Evolutionary conservation across 2,888 invertebrate genomes (phyloP).

Genomic region (Hecatera dysodea): DNA sequence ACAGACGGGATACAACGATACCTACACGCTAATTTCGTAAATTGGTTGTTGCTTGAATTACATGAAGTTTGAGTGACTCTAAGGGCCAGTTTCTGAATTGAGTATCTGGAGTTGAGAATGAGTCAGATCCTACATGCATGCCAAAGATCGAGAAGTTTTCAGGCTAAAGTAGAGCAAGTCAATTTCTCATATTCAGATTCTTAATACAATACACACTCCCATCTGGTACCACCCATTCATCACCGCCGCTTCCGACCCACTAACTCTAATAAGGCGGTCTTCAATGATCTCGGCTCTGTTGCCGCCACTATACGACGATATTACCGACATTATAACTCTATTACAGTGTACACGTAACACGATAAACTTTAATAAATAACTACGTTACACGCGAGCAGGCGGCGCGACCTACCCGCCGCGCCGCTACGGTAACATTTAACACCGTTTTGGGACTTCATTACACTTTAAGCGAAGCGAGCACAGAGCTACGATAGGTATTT

Average conservation of each 20-base stretch:
- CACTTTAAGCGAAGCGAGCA: conserved; percentile 32
- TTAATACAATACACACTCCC: no score
- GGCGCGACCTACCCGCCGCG: background rate
- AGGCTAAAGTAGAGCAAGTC: no score
- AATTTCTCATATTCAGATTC: no score
- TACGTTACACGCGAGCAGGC: conserved; percentile 24
- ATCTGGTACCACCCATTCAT: background rate
- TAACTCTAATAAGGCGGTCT: conserved; percentile 31
- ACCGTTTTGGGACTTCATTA: background rate
- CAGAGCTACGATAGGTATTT: background rate
- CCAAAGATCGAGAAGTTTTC: no score
- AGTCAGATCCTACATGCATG: no score
- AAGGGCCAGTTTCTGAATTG: no score
- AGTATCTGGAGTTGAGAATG: no score
- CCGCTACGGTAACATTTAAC: conserved; percentile 50
- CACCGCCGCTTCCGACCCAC: background rate
- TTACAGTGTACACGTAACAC: background rate
- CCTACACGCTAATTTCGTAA: no score
- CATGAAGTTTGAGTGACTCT: no score
- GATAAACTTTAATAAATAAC: conserved; percentile 58
- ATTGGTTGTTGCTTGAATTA: no score
- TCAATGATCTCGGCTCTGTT: conserved; percentile 11
- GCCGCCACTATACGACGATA: conserved; percentile 16
- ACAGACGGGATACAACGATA: no score
- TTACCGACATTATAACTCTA: conserved; percentile 14